phyloP scores from a whole-genome alignment of 1,140 invertebrate genomes.

The Drosophila bifasciata region DNA sequence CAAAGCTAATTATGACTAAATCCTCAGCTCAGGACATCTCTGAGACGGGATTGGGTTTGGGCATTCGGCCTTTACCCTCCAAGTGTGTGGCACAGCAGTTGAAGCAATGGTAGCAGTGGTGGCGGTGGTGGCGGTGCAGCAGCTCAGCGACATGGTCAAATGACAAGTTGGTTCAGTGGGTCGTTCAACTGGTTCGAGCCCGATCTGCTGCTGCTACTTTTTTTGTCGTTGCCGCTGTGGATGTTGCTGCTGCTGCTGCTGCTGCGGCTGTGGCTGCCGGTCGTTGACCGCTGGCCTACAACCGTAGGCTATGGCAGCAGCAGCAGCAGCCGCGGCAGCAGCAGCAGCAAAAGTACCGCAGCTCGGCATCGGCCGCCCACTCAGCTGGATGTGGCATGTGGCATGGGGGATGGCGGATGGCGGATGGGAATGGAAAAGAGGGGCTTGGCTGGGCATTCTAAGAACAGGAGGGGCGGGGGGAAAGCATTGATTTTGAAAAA shows the following conservation, averaged over 20 bases:
- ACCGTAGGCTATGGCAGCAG: conserved; percentile 60
- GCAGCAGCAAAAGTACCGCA: conserved; percentile 31
- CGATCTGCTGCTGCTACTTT: conserved; percentile 16
- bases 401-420: conserved; percentile 1
- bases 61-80: no score
- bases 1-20: conserved; percentile 9
- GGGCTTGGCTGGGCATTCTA: conserved; percentile 16
- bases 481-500: conserved; percentile 64
- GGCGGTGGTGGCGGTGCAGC: conserved; percentile 21
- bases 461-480: neutral
- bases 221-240: no score
- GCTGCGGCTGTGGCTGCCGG: conserved; percentile 32
- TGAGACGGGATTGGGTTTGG: no score
- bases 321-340: neutral
- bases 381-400: neutral
- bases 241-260: conserved; percentile 22
- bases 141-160: conserved; percentile 67
- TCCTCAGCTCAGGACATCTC: conserved; percentile 14
- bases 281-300: conserved; percentile 74
- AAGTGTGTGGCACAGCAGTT: no score
- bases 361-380: neutral
- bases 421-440: no score
- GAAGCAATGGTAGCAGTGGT: neutral
- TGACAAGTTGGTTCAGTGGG: conserved; percentile 75
- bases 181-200: conserved; percentile 67